Percentiles rank a stretch among this genome's conserved stretches.
These are phyloP conservation scores for Actinernus sp. DNA, from an alignment of 92 coral and sea anemone genomes.

Conservation along the genomic window DNA sequence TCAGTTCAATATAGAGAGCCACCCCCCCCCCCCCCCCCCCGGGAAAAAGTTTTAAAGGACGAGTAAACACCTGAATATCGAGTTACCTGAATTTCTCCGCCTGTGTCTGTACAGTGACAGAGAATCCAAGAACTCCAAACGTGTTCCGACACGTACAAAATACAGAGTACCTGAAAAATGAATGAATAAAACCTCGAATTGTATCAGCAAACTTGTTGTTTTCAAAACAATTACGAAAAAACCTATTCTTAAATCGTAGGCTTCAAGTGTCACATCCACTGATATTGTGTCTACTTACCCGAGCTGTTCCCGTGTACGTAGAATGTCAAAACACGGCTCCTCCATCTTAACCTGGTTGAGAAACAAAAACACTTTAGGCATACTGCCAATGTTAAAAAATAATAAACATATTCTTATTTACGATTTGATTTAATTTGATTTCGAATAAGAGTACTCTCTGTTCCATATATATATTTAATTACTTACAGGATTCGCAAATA, in stretches of 20 bases:
- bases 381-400: neutral
- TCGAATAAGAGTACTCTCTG: too few species aligned
- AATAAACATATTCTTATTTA: too few species aligned
- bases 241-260: too few species aligned
- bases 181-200: neutral
- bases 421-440: too few species aligned
- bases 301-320: slow-evolving; percentile 88
- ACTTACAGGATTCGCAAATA: too few species aligned
- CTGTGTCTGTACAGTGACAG: slow-evolving; percentile 94
- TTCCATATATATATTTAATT: too few species aligned
- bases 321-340: slow-evolving; percentile 90
- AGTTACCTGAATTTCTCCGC: slow-evolving; percentile 92
- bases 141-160: slow-evolving; percentile 88
- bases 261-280: too few species aligned
- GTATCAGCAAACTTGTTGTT: neutral
- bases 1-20: too few species aligned
- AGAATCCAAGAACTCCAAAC: slow-evolving; percentile 88
- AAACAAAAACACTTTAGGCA: neutral
- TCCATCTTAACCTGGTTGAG: slow-evolving; percentile 78
- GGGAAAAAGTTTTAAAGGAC: too few species aligned
- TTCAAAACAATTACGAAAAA: neutral
- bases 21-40: too few species aligned
- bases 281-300: slow-evolving; percentile 83
- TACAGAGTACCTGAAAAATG: slow-evolving; percentile 79
- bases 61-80: too few species aligned